These are phyloP conservation scores for Polymixis lichenea DNA, from an alignment of 2,888 invertebrate genomes.

Conservation along the genomic window DNA sequence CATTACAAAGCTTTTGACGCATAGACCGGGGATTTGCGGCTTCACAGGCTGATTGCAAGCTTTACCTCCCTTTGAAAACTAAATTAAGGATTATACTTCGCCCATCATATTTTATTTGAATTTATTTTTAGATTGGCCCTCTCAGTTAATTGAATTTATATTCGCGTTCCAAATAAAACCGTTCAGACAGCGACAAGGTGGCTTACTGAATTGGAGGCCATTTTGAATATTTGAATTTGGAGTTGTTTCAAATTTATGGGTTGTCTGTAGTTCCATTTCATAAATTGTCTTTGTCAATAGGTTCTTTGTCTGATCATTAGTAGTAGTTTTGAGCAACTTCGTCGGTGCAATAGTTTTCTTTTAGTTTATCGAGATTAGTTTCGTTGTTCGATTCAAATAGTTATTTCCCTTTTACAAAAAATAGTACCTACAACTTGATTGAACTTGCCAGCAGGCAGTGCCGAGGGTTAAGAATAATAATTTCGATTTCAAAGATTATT, in stretches of 20 bases:
- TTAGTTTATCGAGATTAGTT: constrained; percentile 11
- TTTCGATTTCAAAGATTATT: neutral
- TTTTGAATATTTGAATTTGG: constrained; percentile 35
- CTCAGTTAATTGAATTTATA: constrained; percentile 23
- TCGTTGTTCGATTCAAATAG: neutral
- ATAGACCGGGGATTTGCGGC: constrained; percentile 57
- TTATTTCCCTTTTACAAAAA: neutral
- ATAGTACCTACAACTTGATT: neutral
- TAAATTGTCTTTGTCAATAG: constrained; percentile 11
- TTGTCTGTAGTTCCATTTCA: neutral
- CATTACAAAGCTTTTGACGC: constrained; percentile 49
- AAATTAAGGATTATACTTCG: constrained; percentile 33
- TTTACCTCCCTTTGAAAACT: constrained; percentile 51
- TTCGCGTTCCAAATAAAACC: constrained; percentile 22
- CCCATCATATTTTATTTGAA: constrained; percentile 15
- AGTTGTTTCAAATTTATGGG: neutral
- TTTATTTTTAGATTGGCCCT: constrained; percentile 27
- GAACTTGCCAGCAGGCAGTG: neutral
- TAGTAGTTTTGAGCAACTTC: constrained; percentile 8
- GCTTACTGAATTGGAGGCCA: constrained; percentile 6
- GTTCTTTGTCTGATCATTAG: constrained; percentile 7
- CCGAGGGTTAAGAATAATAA: neutral
- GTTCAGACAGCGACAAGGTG: neutral
- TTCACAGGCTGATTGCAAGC: constrained; percentile 53
- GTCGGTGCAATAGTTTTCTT: constrained; percentile 6